Conservation (phyloP, 1,140 invertebrate genomes). For the Polypedilum vanderplanki region DNA sequence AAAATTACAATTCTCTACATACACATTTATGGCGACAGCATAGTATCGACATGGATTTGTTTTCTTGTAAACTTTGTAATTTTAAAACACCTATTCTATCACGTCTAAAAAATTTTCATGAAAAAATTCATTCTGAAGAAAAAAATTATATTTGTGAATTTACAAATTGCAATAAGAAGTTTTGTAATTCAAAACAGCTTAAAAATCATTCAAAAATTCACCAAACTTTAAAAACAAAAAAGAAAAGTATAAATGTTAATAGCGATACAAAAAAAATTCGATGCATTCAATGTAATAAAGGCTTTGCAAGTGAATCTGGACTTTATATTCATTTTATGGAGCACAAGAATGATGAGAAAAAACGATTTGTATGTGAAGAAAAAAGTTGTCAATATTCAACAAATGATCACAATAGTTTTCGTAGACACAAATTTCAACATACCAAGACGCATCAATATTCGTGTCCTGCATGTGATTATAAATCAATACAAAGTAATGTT, state of each 20-base stretch:
- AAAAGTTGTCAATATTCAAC: conserved; percentile 54
- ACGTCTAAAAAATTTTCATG: conserved; percentile 48
- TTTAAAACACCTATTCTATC: conserved; percentile 46
- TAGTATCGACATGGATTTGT: conserved; percentile 52
- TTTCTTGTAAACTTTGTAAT: conserved; percentile 46
- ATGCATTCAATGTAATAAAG: neutral
- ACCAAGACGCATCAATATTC: conserved; percentile 57
- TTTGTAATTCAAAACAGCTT: conserved; percentile 54
- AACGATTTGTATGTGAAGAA: conserved; percentile 53
- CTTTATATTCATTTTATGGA: conserved; percentile 32
- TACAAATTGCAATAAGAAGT: conserved; percentile 49
- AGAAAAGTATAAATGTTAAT: conserved; percentile 31
- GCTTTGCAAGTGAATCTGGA: neutral
- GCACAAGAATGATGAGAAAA: conserved; percentile 52
- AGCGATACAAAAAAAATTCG: neutral
- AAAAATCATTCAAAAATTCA: conserved; percentile 44
- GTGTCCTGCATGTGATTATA: conserved; percentile 49
- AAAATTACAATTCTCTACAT: conserved; percentile 47
- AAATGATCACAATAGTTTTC: conserved; percentile 60
- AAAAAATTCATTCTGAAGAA: conserved; percentile 47
- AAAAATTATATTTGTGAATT: conserved; percentile 49
- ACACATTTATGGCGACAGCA: conserved; percentile 54
- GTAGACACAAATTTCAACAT: conserved; percentile 59
- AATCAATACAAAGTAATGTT: conserved; percentile 48
- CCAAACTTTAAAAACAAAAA: conserved; percentile 40